Conservation (phyloP, 1,140 invertebrate genomes). For the Drosophila bocki region DNA sequence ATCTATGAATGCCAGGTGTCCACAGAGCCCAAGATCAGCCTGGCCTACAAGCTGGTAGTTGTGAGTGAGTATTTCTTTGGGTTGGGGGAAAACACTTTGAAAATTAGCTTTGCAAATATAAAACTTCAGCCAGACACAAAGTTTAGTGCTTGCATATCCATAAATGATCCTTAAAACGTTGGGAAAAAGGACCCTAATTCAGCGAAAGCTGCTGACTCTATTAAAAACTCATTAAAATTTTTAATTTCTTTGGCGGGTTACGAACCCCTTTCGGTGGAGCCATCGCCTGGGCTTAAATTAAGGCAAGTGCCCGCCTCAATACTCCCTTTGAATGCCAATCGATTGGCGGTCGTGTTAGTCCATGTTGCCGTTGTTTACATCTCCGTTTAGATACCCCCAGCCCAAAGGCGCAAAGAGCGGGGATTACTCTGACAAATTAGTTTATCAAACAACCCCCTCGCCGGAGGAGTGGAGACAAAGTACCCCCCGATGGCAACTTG, state of each 20-base stretch:
- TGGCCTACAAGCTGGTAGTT: conserved; percentile 92
- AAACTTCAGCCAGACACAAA: not conserved
- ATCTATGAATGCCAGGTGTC: conserved; percentile 95
- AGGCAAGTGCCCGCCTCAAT: conserved; percentile 3
- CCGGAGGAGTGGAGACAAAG: not conserved
- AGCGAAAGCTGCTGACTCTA: not conserved
- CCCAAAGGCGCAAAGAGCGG: conserved; percentile 28
- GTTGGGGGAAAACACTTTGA: not conserved
- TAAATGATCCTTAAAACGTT: not conserved
- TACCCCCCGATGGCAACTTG: conserved; percentile 6
- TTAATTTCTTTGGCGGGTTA: not conserved
- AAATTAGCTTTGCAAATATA: not conserved
- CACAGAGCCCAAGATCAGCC: conserved; percentile 93
- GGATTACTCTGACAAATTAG: conserved; percentile 50
- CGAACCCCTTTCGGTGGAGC: not conserved
- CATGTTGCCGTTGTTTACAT: conserved; percentile 45
- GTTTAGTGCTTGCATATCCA: not conserved
- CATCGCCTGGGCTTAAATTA: conserved; percentile 3
- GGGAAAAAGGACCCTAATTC: not conserved
- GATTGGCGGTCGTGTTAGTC: conserved; percentile 40
- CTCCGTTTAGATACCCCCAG: conserved; percentile 28
- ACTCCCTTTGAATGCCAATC: conserved; percentile 29
- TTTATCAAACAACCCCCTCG: conserved; percentile 39
- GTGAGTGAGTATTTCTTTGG: conserved; percentile 89
- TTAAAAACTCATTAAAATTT: conserved; percentile 16